phyloP scores from a whole-genome alignment of 2,888 invertebrate genomes.

The Gnatocerus cornutus region DNA sequence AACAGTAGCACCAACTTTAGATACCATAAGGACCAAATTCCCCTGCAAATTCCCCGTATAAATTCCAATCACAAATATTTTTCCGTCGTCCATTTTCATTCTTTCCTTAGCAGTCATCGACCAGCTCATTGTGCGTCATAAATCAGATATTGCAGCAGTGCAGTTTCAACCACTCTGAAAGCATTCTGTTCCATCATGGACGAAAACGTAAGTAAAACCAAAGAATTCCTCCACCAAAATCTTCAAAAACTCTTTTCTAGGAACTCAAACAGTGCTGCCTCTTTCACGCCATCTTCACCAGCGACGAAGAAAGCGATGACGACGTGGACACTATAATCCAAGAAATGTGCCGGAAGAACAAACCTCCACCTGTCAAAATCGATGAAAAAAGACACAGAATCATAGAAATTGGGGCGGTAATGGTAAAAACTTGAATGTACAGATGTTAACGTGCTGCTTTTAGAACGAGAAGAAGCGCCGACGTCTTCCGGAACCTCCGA shows the following conservation, averaged over 20 bases:
- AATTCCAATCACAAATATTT: no score
- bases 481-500: no score
- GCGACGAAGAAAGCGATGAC: constrained; percentile 25
- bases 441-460: no score
- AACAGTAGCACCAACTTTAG: no score
- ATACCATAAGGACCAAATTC: no score
- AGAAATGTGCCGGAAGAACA: not conserved
- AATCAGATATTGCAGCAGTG: no score
- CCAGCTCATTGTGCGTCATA: no score
- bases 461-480: no score
- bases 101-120: no score
- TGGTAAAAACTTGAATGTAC: not conserved
- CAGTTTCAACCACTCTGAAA: no score
- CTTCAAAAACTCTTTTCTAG: not conserved
- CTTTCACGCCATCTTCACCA: constrained; percentile 12
- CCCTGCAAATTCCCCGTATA: no score
- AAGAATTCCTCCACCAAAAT: not conserved
- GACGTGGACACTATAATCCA: not conserved
- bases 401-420: not conserved
- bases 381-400: not conserved
- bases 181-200: not conserved
- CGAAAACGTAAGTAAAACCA: not conserved
- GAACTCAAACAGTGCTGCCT: not conserved
- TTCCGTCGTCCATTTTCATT: no score
- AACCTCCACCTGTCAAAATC: constrained; percentile 1